phyloP scores from a whole-genome alignment of 2,888 invertebrate genomes.

The Microlaimidae sp. region DNA sequence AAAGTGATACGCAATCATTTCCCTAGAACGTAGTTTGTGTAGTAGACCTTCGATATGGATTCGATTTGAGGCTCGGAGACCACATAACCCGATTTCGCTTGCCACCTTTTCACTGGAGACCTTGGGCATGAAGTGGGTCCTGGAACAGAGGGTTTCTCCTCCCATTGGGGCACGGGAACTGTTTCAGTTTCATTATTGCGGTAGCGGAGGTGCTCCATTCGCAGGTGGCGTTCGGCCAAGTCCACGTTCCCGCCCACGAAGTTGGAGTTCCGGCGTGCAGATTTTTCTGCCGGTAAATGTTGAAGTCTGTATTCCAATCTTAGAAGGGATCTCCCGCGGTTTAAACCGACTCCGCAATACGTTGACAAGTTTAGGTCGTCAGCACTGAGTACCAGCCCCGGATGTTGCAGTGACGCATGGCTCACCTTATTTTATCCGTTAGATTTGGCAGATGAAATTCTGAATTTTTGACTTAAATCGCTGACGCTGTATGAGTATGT shows the following conservation, averaged over 20 bases:
- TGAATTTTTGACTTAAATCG: too few relatives aligned
- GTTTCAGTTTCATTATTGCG: slow-evolving; percentile 20
- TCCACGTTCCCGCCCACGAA: slow-evolving; percentile 28
- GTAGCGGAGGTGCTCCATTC: slow-evolving; percentile 28
- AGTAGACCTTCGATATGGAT: slow-evolving; percentile 32
- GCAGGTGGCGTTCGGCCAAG: slow-evolving; percentile 24
- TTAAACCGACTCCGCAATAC: neutral
- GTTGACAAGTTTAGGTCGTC: neutral
- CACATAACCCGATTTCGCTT: slow-evolving; percentile 28
- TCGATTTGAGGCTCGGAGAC: slow-evolving; percentile 31
- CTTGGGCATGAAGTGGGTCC: slow-evolving; percentile 25
- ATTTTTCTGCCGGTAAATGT: slow-evolving; percentile 32
- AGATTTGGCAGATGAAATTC: too few relatives aligned
- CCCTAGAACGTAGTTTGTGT: slow-evolving; percentile 25
- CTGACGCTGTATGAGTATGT: too few relatives aligned
- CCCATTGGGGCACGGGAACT: slow-evolving; percentile 20
- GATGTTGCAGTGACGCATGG: too few relatives aligned
- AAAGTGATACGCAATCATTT: slow-evolving; percentile 30
- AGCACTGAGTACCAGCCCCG: neutral
- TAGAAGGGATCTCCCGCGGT: neutral
- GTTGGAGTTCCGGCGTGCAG: slow-evolving; percentile 23
- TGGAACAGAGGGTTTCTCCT: slow-evolving; percentile 29
- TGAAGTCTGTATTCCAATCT: slow-evolving; percentile 35
- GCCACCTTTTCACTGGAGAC: slow-evolving; percentile 22
- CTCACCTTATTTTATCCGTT: too few relatives aligned